Conservation (phyloP, 1,140 invertebrate genomes). For the Oppia nitens region DNA sequence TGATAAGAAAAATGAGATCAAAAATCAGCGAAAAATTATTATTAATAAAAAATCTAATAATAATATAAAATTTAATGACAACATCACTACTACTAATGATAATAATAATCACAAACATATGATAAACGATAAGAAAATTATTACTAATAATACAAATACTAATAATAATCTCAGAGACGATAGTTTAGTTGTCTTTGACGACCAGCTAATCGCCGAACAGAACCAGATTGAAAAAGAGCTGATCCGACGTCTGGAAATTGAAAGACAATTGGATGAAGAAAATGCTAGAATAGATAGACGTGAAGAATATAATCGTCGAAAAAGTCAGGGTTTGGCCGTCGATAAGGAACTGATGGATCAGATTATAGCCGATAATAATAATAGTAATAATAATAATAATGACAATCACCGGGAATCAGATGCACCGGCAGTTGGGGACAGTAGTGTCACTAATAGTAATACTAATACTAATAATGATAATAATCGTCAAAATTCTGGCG, state of each 20-base stretch:
- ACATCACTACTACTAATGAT: neutral
- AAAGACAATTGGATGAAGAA: neutral
- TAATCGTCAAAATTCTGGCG: no score
- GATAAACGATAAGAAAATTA: neutral
- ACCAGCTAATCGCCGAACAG: constrained; percentile 9
- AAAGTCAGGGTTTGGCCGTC: neutral
- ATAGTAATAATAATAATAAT: neutral
- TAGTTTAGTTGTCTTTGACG: neutral
- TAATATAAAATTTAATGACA: neutral
- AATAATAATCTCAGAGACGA: neutral
- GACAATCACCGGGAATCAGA: neutral
- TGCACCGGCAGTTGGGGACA: neutral
- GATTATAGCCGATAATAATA: neutral
- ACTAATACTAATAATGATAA: no score
- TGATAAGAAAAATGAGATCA: no score
- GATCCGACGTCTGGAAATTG: constrained; percentile 6
- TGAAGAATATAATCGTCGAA: neutral
- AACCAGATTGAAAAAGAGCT: constrained; percentile 13
- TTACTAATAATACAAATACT: neutral
- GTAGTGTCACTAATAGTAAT: neutral
- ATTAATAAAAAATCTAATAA: constrained; percentile 3
- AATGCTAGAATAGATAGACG: constrained; percentile 5
- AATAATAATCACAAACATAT: neutral
- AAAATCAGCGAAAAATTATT: constrained; percentile 1
- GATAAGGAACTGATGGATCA: neutral